phyloP scores from a whole-genome alignment of 2,113 vertebrate species.

The Lophotis ruficrista region DNA sequence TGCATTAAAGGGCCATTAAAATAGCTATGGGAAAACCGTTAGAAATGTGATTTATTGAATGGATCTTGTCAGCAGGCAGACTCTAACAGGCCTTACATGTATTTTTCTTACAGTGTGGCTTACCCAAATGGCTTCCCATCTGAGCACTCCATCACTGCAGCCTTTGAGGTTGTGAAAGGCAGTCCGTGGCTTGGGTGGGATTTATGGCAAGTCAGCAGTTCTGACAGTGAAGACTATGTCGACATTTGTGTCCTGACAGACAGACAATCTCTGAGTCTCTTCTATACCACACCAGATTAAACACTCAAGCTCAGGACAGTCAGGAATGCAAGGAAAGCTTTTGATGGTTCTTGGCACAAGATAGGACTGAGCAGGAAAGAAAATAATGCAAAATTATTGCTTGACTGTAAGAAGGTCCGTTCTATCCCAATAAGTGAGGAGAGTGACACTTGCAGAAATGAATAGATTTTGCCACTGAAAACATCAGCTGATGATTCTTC shows the following conservation, averaged over 20 bases:
- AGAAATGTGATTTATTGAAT: not conserved
- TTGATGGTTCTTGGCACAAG: slow-evolving; percentile 79
- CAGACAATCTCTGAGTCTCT: slow-evolving; percentile 65
- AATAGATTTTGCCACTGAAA: slow-evolving; percentile 73
- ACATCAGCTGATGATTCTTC: slow-evolving; percentile 57
- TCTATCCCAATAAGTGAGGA: slow-evolving; percentile 52
- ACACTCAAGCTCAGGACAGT: slow-evolving; percentile 67
- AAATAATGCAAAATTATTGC: slow-evolving; percentile 66
- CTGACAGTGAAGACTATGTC: slow-evolving; percentile 61
- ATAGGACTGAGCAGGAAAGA: slow-evolving; percentile 71
- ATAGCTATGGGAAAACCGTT: not conserved
- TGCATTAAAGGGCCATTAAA: not conserved
- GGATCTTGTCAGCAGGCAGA: not conserved
- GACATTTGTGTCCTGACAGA: slow-evolving; percentile 70
- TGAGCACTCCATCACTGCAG: slow-evolving; percentile 73
- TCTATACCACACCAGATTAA: slow-evolving; percentile 53
- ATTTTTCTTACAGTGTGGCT: slow-evolving; percentile 60
- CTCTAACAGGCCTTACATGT: not conserved
- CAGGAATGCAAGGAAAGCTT: slow-evolving; percentile 63
- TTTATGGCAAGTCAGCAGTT: slow-evolving; percentile 78
- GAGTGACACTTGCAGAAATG: slow-evolving; percentile 23
- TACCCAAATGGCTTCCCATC: slow-evolving; percentile 75
- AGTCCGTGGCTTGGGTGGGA: slow-evolving; percentile 63
- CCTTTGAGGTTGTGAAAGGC: slow-evolving; percentile 75
- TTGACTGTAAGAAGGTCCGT: slow-evolving; percentile 72